Base-by-base conservation (phyloP, 2,113 vertebrate species). In the Trematomus loennbergii region DNA sequence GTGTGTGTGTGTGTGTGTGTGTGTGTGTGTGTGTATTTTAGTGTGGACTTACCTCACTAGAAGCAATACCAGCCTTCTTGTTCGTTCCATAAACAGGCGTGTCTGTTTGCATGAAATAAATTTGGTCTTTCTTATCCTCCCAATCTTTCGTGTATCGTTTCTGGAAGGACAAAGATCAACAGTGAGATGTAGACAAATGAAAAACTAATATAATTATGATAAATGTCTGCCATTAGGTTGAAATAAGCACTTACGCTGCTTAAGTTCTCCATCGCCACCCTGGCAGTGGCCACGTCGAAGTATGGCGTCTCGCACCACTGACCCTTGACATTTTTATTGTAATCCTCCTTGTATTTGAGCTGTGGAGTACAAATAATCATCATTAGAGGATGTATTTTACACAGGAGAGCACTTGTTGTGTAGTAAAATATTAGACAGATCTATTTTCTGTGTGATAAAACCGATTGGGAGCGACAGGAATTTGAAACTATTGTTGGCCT, bases 281-380 rank as follows among this genome's bases (percentile, higher is more conserved):
- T 97, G 29, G 96, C 98, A 1, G 94, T 59, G 60, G 97, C 97
- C 69, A 99, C 90, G 10, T 99, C 98, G 76, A 97, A 97, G 93
- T 98, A 98, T 0, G 98, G 98, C 8, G 98, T 98, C 91, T 99
- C 97, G 43, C 96, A 98, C 98, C 98, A 99, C 61, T 98, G 96
- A 85, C 98, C 98, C 92, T 95, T 98, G 69, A 98, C 88, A 53
- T 97, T 98, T 83, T 97, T 96, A 77, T 98, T 95, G 88, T 99
- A 98, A 88, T 98, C 97, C 68, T 97, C 94, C 16, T 95, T 98
- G 93, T 99, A 99, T 85, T 96, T 95, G 43, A 96, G 82, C 98
- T 99, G 89, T 8, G 79, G 75, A 33, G 17, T n/a, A 79, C 2
- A 73, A 65, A 20, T 9, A 85, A 59, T 43, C 12, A 65, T 13